A percentile compares a stretch with the other conserved stretches of the same genome.
These are phyloP conservation scores for Aspidiotus destructor DNA, from an alignment of 2,888 invertebrate species.

Conservation along the genomic window DNA sequence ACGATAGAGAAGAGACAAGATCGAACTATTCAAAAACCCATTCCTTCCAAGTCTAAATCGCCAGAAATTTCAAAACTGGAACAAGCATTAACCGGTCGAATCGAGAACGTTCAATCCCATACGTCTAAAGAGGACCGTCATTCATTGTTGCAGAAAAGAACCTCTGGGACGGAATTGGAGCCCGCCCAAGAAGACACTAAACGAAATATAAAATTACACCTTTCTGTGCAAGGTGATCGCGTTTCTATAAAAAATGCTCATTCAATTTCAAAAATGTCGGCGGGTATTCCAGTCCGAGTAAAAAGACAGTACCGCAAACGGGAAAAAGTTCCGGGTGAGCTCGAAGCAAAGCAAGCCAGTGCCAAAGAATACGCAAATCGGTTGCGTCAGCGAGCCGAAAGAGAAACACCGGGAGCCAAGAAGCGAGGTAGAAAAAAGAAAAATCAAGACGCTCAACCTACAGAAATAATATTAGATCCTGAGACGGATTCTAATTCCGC, in stretches of 20 bases:
- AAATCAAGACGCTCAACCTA: too few species aligned
- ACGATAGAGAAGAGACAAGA: too few species aligned
- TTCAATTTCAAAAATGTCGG: background rate
- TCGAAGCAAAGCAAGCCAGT: background rate
- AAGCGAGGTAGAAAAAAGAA: background rate
- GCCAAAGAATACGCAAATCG: background rate
- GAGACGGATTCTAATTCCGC: too few species aligned
- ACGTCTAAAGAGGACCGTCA: background rate
- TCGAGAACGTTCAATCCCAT: background rate
- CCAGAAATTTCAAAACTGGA: constrained; percentile 10
- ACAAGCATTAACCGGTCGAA: constrained; percentile 12
- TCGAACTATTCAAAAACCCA: too few species aligned
- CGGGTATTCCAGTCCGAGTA: background rate
- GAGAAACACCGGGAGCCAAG: constrained; percentile 1
- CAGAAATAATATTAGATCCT: too few species aligned
- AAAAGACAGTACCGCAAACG: constrained; percentile 24
- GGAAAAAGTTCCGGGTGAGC: constrained; percentile 7
- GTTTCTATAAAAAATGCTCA: constrained; percentile 22
- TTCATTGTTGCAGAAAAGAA: background rate
- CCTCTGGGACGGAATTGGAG: background rate
- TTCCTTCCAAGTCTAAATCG: too few species aligned
- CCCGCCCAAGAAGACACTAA: background rate
- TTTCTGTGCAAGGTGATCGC: constrained; percentile 26
- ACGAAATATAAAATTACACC: constrained; percentile 21
- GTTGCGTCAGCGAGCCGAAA: background rate